phyloP scores from a whole-genome alignment of 2,113 vertebrate genomes.

The Orthochromis indermauri region DNA sequence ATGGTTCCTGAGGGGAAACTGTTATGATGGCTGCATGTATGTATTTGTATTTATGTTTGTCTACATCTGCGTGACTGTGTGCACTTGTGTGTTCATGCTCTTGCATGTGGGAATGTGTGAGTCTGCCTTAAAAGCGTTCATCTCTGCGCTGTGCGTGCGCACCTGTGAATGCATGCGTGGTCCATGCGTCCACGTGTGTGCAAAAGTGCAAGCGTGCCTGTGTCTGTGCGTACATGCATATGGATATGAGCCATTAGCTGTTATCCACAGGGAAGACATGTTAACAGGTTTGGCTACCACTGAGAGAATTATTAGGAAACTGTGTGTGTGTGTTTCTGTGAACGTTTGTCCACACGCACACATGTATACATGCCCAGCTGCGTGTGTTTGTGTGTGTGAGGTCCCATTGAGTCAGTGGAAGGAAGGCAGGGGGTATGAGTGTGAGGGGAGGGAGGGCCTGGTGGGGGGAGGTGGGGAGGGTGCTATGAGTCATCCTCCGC shows the following conservation, averaged over 20 bases:
- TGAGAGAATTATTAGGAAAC: constrained; percentile 34
- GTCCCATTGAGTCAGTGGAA: constrained; percentile 51
- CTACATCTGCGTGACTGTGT: background rate
- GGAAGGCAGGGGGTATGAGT: constrained; percentile 40
- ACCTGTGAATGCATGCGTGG: background rate
- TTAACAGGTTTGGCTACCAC: constrained; percentile 47
- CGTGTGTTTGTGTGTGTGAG: constrained; percentile 16
- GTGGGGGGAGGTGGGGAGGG: background rate
- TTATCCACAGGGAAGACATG: constrained; percentile 32
- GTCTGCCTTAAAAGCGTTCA: background rate
- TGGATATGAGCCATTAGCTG: constrained; percentile 22
- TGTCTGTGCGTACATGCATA: background rate
- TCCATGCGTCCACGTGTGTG: background rate
- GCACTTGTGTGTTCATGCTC: background rate
- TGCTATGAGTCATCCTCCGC: constrained; percentile 65
- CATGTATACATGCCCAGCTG: background rate
- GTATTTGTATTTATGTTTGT: background rate
- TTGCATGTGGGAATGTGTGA: background rate
- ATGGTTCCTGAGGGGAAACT: background rate
- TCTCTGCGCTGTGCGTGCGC: background rate
- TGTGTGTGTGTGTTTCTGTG: background rate
- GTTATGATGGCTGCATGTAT: background rate
- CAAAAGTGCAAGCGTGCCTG: background rate
- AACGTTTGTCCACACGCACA: background rate
- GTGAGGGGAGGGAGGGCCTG: constrained; percentile 6